Percentiles rank a stretch among this genome's conserved stretches.
phyloP scores from a whole-genome alignment of 2,888 invertebrate genomes.

The Acleris literana region DNA sequence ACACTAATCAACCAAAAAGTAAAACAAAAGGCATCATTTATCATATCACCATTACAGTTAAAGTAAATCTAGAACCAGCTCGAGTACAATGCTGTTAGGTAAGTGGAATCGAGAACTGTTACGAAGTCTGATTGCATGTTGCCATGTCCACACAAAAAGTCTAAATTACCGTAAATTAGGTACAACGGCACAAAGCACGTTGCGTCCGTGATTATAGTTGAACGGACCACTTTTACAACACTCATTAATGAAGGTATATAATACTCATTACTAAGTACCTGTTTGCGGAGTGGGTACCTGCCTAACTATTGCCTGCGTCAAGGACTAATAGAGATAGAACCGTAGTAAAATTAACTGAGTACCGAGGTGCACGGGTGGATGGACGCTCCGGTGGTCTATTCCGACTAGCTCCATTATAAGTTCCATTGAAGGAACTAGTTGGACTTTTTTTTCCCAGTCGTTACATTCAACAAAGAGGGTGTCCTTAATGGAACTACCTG shows the following conservation, averaged over 20 bases:
- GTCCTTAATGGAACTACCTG: too few species aligned
- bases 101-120: conserved; percentile 30
- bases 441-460: too few species aligned
- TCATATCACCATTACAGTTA: too few species aligned
- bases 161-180: conserved; percentile 35
- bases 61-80: neutral
- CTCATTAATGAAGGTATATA: conserved; percentile 9
- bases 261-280: neutral
- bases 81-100: conserved; percentile 25
- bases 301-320: too few species aligned
- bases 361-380: too few species aligned
- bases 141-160: conserved; percentile 34
- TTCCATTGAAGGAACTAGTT: too few species aligned
- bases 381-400: too few species aligned
- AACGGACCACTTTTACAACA: conserved; percentile 30
- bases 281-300: neutral
- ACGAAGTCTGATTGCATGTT: conserved; percentile 32
- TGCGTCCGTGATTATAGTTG: conserved; percentile 27
- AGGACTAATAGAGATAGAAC: too few species aligned
- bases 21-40: neutral
- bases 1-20: neutral
- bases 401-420: too few species aligned
- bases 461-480: too few species aligned
- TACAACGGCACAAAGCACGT: conserved; percentile 25
- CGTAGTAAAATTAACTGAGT: too few species aligned